Base-by-base conservation (phyloP, 2,888 invertebrate genomes). In the Linnaemya vulpina region DNA sequence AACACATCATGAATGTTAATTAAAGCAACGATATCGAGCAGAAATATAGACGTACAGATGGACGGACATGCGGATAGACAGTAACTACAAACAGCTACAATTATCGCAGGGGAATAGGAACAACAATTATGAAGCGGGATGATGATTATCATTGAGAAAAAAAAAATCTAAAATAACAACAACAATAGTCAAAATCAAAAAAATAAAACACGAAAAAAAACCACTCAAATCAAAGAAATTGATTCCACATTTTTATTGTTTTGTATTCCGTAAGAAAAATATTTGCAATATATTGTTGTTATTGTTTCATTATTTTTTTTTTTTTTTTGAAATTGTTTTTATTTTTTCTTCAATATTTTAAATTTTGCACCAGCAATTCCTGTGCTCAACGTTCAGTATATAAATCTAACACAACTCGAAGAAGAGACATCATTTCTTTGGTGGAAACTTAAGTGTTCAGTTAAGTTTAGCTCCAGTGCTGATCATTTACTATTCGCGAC, bases 401-500 rank as follows among this genome's bases (percentile, higher is more conserved):
- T 91, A 92, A 92, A 91, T 92, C 92, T 92, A 92, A 92, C 90
- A 89, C 89, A 88, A 87, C 89, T 87, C 89, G 86, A 81, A 88
- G 88, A 78, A 70, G 88, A 89, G 90, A 88, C 90, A 92, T 92
- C 92, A 92, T 90, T 92, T 90, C 91, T 90, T 91, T 90, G 92
- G 92, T 92, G 92, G 92, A 92, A 92, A 92, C 92, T 92, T 92
- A 89, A 90, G 90, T 89, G 91, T 89, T 89, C 92, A 92, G 92
- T 92, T 92, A 92, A 92, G 92, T 92, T 92, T 92, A 92, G 92
- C 92, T 92, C 92, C 92, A 90, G 90, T 88, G 87, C 86, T 90
- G 89, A 89, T 90, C 90, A 89, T 88, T 79, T 86, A 87, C 87
- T 86, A 87, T 84, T 80, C 53, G 67, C 49, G 65, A 82, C 60